Base-by-base conservation (phyloP, 2,888 invertebrate species). In the Hyles lineata region DNA sequence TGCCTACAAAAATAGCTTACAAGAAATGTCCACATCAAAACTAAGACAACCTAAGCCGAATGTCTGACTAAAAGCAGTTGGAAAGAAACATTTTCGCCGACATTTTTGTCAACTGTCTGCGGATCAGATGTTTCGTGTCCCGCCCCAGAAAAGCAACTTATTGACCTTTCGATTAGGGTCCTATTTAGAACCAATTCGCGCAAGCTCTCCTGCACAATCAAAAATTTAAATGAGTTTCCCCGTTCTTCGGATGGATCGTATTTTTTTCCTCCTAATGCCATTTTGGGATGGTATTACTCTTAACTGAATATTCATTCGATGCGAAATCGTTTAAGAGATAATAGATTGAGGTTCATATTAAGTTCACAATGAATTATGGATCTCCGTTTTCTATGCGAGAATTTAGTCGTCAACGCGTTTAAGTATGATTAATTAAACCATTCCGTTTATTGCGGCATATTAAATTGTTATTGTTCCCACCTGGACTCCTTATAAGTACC, bases 241-340 rank as follows among this genome's bases (percentile, higher is more conserved):
- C 87, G 85, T 85, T 87, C 87, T 87, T 83, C 79, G 85, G 83
- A 87, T 84, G 81, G 82, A 86, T 82, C 86, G 87, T 86, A 86
- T 89, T 92, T 92, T 92, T 85, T 87, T 89, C 84, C 84, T 85
- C 85, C 85, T 91, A 90, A 92, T 92, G 89, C 90, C 90, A 90
- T 92, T 92, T 92, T 87, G 85, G 89, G 90, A 86, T 89, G 90
- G 89, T 88, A 92, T 92, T 92, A 91, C 92, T 90, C 88, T 85
- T 87, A 91, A 92, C 92, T 94, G 93, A 94, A 94, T 94, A 94
- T 94, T 93, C 93, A 94, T 94, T 90, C 84, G 83, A 87, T 89
- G 90, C 88, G 86, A 92, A 93, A 93, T 91, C 93, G 93, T 90
- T 94, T 92, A 92, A 80, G 90, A 92, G 92, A 92, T 92, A 92